These are phyloP conservation scores for Siphonodentalium dalli DNA, from an alignment of 2,888 invertebrate species.

Conservation along the genomic window DNA sequence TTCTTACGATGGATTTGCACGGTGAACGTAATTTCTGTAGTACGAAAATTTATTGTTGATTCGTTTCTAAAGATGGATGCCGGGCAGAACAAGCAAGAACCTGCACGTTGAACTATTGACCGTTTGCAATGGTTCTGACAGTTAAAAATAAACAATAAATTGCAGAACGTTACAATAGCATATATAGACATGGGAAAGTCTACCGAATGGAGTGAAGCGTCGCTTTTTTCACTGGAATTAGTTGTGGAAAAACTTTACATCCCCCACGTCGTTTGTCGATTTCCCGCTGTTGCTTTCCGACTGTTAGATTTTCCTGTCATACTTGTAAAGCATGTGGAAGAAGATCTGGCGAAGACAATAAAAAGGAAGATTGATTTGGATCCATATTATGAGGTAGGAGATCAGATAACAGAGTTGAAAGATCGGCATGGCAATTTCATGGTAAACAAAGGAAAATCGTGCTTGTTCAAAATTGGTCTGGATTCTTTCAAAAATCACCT, in stretches of 20 bases:
- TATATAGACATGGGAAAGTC: constrained; percentile 25
- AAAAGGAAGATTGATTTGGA: constrained; percentile 50
- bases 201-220: too few relatives aligned
- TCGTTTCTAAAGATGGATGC: too few relatives aligned
- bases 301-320: constrained; percentile 62
- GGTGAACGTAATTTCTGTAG: too few relatives aligned
- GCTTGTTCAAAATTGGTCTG: constrained; percentile 55
- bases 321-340: constrained; percentile 59
- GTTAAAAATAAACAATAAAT: constrained; percentile 33
- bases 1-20: too few relatives aligned
- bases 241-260: constrained; percentile 60
- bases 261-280: constrained; percentile 55
- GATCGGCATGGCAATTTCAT: constrained; percentile 59
- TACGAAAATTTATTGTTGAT: too few relatives aligned
- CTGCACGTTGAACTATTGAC: too few relatives aligned
- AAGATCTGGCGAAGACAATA: constrained; percentile 50
- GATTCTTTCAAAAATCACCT: constrained; percentile 52
- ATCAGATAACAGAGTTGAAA: constrained; percentile 59
- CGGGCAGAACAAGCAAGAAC: too few relatives aligned
- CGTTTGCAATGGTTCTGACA: too few relatives aligned
- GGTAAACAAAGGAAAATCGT: constrained; percentile 62
- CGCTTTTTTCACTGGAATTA: constrained; percentile 61
- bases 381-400: constrained; percentile 50
- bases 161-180: constrained; percentile 36
- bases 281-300: constrained; percentile 62